phyloP scores from a whole-genome alignment of 2,797 vertebrate species.

The Anas flavirostris region DNA sequence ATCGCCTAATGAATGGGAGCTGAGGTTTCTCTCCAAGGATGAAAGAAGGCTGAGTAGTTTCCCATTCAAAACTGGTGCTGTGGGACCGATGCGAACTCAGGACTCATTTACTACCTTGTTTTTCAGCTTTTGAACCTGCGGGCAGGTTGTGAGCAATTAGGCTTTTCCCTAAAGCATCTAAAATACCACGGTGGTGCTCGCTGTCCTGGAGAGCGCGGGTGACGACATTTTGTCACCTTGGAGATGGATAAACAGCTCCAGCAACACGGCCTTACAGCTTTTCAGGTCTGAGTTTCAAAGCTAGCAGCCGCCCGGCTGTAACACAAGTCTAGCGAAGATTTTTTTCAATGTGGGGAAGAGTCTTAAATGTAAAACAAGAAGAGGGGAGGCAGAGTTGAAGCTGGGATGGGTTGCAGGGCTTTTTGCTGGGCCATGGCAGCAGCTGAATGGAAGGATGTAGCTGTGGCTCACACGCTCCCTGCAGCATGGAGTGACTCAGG shows the following conservation, averaged over 20 bases:
- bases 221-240: slow-evolving; percentile 66
- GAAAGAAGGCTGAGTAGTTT: background rate
- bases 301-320: background rate
- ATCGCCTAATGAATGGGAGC: slow-evolving; percentile 51
- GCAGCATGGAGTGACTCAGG: slow-evolving; percentile 19
- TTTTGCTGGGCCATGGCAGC: background rate
- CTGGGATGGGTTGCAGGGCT: background rate
- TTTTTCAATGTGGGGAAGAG: background rate
- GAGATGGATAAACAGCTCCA: slow-evolving; percentile 65
- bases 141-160: slow-evolving; percentile 36
- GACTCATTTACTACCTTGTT: slow-evolving; percentile 25
- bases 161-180: slow-evolving; percentile 38
- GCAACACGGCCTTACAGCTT: slow-evolving; percentile 54
- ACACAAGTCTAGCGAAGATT: background rate
- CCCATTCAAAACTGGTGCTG: background rate
- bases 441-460: background rate
- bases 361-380: background rate
- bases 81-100: background rate
- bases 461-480: background rate
- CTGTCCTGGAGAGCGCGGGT: background rate
- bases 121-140: slow-evolving; percentile 4
- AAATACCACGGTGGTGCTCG: background rate
- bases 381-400: background rate
- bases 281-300: slow-evolving; percentile 42
- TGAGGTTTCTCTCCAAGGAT: slow-evolving; percentile 16